Percentiles rank a stretch among this genome's conserved stretches.
Evolutionary conservation across 2,888 invertebrate species (phyloP).

Genomic region (Alsophila aescularia): DNA sequence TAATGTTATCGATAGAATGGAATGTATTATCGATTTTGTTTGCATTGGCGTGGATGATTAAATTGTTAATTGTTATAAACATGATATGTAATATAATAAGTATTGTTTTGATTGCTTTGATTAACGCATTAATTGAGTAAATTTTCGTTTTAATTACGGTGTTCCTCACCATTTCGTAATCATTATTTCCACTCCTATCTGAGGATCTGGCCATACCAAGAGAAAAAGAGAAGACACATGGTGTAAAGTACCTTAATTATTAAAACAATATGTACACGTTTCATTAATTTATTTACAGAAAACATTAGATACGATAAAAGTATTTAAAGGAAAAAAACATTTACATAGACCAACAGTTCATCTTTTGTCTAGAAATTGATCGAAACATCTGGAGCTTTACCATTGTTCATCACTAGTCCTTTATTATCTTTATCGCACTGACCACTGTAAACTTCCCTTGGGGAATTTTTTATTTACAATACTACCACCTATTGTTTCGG

Average conservation of each 20-base stretch:
- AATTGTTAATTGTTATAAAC: conserved; percentile 6
- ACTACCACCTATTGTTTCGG: conserved; percentile 54
- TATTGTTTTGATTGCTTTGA: too few relatives aligned
- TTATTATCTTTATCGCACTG: conserved; percentile 29
- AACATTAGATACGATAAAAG: too few relatives aligned
- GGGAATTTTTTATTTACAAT: conserved; percentile 46
- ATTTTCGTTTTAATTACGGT: too few relatives aligned
- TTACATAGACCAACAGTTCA: background rate
- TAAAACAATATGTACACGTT: too few relatives aligned
- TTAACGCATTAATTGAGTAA: too few relatives aligned
- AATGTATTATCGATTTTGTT: conserved; percentile 60
- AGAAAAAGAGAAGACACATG: too few relatives aligned
- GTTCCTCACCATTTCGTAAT: too few relatives aligned
- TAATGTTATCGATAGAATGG: conserved; percentile 61
- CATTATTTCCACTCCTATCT: too few relatives aligned
- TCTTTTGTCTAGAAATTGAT: background rate
- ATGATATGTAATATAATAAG: background rate
- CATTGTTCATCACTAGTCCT: conserved; percentile 23
- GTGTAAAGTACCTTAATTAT: too few relatives aligned
- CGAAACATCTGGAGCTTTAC: conserved; percentile 6
- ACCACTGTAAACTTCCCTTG: conserved; percentile 39
- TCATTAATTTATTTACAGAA: too few relatives aligned
- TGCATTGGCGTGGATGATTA: conserved; percentile 49
- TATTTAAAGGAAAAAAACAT: background rate
- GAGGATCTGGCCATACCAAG: too few relatives aligned